phyloP scores from a whole-genome alignment of 2,888 invertebrate genomes.

The Xestia c-nigrum region DNA sequence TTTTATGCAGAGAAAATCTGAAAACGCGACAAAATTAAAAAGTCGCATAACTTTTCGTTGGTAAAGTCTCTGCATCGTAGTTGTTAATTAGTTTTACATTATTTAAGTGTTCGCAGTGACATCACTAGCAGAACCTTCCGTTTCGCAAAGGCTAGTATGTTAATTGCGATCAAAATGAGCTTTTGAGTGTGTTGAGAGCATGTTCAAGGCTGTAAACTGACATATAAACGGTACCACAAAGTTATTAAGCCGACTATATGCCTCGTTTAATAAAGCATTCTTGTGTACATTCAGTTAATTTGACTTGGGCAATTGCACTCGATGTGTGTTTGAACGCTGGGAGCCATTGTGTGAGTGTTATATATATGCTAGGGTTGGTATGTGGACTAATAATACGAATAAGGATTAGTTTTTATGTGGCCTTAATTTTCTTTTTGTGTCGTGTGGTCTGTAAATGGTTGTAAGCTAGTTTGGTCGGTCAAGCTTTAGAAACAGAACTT shows the following conservation, averaged over 20 bases:
- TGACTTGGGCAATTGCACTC: conserved; percentile 54
- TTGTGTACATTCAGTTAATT: conserved; percentile 59
- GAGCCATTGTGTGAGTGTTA: conserved; percentile 41
- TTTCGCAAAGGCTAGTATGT: conserved; percentile 44
- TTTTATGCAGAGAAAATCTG: conserved; percentile 35
- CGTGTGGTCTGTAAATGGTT: not conserved
- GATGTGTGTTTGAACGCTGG: conserved; percentile 51
- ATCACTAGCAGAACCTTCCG: conserved; percentile 22
- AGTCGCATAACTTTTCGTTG: conserved; percentile 9
- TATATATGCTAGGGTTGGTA: conserved; percentile 19
- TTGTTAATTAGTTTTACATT: conserved; percentile 57
- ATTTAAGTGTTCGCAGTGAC: conserved; percentile 18
- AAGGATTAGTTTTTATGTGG: conserved; percentile 17
- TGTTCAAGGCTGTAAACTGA: conserved; percentile 54
- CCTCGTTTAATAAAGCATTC: conserved; percentile 63
- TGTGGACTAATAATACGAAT: conserved; percentile 6
- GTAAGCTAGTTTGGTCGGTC: not conserved
- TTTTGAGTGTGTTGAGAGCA: conserved; percentile 58
- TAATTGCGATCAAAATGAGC: conserved; percentile 58
- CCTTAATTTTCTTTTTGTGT: not conserved
- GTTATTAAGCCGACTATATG: conserved; percentile 60
- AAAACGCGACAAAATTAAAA: conserved; percentile 35
- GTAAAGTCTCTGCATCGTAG: conserved; percentile 6
- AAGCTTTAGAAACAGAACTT: not conserved
- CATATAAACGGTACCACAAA: conserved; percentile 58